A percentile compares a stretch with the other conserved stretches of the same genome.
Evolutionary conservation across 2,888 invertebrate species (phyloP).

Genomic region (Phengaris alcon): DNA sequence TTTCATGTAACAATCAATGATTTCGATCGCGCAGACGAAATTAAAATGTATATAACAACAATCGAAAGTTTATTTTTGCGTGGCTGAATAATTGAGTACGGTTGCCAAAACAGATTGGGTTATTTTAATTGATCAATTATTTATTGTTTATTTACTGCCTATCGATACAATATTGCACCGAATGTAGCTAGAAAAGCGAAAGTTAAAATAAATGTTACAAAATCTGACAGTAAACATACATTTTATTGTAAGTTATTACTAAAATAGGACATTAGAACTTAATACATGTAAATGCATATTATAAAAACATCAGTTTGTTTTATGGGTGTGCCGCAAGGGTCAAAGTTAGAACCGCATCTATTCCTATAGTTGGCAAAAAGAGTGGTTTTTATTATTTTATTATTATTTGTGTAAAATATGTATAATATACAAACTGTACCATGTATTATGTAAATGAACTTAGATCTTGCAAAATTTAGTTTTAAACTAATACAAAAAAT

Average conservation of each 20-base stretch:
- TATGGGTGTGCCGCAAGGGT: neutral
- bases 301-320: no score
- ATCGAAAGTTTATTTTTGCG: neutral
- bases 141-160: conserved; percentile 15
- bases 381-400: no score
- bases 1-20: neutral
- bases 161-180: neutral
- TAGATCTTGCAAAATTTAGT: no score
- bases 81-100: neutral
- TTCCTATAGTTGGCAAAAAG: no score
- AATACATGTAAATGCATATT: no score
- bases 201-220: neutral
- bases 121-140: conserved; percentile 18
- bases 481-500: no score
- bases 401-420: no score
- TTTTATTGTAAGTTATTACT: no score
- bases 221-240: neutral
- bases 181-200: neutral
- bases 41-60: neutral
- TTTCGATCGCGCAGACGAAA: neutral
- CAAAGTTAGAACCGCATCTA: neutral
- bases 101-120: neutral
- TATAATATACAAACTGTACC: no score
- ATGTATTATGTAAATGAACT: no score
- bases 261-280: no score